Conservation (phyloP, 2,797 vertebrate species). For the Phoeniculus purpureus region DNA sequence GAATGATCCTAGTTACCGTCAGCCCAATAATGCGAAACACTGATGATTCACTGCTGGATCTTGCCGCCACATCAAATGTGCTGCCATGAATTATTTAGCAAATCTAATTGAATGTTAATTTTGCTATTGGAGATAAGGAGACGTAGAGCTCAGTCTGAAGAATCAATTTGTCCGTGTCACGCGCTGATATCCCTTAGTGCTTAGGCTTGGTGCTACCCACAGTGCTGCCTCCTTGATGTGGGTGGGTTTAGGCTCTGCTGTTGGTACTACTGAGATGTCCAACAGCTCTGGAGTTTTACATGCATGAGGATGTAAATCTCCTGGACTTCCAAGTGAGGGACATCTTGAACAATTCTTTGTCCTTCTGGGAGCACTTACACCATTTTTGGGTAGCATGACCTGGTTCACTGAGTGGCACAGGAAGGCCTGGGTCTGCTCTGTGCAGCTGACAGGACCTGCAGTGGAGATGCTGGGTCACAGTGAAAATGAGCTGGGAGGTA, state of each 20-base stretch:
- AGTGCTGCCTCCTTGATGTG: neutral
- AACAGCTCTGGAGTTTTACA: neutral
- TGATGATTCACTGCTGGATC: neutral
- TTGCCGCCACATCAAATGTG: neutral
- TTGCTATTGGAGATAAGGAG: conserved; percentile 42
- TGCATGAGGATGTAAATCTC: neutral
- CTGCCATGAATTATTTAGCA: conserved; percentile 62
- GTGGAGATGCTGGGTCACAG: neutral
- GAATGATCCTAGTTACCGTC: neutral
- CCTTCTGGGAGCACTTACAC: neutral
- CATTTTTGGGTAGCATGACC: neutral
- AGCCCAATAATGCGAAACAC: neutral
- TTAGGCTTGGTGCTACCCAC: neutral
- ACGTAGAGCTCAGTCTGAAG: conserved; percentile 1
- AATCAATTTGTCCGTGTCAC: conserved; percentile 24
- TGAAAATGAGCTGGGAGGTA: neutral
- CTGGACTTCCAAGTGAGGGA: neutral
- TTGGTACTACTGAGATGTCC: neutral
- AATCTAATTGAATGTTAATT: conserved; percentile 55
- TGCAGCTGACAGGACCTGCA: neutral
- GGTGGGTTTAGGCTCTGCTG: neutral
- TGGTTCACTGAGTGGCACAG: accelerated
- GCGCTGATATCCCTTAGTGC: neutral
- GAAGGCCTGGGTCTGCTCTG: neutral
- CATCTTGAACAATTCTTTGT: neutral